Base-by-base conservation (phyloP, 2,113 vertebrate genomes). In the Neogobius melanostomus region DNA sequence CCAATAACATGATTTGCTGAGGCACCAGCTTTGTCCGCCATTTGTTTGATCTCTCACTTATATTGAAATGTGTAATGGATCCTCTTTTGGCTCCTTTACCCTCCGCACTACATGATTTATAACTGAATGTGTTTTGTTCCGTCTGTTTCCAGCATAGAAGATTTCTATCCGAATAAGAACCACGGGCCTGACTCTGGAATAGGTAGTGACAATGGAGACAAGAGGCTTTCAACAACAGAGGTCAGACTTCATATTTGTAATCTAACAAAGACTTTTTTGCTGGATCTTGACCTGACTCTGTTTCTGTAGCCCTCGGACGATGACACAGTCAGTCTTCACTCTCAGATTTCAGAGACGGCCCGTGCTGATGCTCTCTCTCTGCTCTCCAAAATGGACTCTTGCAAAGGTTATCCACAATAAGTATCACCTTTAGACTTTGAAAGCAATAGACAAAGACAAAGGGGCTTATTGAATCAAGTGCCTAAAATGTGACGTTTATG, bases 181-280 rank as follows among this genome's bases (percentile, higher is more conserved):
- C 97, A 98, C 8, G 97, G 97, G 11, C 96, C 97, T 72, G 97
- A 99, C 87, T 99, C 97, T 79, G 97, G 97, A 84, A 99, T 99
- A 53, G 97, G 97, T 71, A 99, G 97, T 82, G 97, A 99, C 91
- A 99, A 98, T 78, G 97, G 97, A 7, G 97, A 99, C 90, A 99
- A 99, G 90, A 94, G 97, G 69, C 89, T 99, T 53, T 98, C 97
- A 14, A 95, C 97, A 65, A 98, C 97, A 42, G 97, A 99, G 95
- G 97, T 99, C 82, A 92, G 94, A 28, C 65, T 56, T 52, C 17
- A 21, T 45, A 8, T 17, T 11, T 57, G 10, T 6, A 11, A 59
- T n/a, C 5, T n/a, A 16, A 61, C 14, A 43, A 14, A 16, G 16
- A 61, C 44, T 8, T 44, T 43, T 12, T 61, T 9, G 42, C 12